Conservation (phyloP, 1,140 invertebrate species). For the Hyles euphorbiae region DNA sequence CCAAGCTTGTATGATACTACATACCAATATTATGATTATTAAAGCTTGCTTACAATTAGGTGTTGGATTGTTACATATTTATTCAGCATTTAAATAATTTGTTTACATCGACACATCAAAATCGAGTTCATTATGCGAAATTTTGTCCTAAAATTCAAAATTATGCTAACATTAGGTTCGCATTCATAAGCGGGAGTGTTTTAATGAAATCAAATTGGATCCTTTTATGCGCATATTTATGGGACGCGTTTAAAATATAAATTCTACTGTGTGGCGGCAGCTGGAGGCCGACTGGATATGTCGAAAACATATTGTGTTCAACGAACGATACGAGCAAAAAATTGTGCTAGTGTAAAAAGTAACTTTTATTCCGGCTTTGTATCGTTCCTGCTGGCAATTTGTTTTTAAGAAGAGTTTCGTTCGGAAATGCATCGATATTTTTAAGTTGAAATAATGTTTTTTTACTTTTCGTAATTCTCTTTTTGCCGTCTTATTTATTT, state of each 20-base stretch:
- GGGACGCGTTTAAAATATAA: constrained; percentile 39
- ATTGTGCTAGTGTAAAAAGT: constrained; percentile 11
- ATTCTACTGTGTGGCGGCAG: constrained; percentile 25
- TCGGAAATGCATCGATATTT: not conserved
- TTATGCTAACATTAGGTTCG: constrained; percentile 19
- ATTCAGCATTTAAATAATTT: too few relatives aligned
- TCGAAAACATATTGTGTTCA: constrained; percentile 27
- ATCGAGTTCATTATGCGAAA: not conserved
- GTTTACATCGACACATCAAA: not conserved
- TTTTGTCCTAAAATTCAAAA: constrained; percentile 15
- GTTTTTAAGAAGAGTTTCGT: not conserved
- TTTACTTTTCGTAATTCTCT: too few relatives aligned
- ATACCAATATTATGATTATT: not conserved
- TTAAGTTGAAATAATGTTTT: too few relatives aligned
- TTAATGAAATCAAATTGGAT: constrained; percentile 39
- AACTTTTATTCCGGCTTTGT: constrained; percentile 9
- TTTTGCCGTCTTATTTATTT: too few relatives aligned
- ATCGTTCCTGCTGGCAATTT: constrained; percentile 1
- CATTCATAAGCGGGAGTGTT: constrained; percentile 23
- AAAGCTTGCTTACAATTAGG: not conserved
- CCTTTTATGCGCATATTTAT: constrained; percentile 57
- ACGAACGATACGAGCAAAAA: constrained; percentile 23
- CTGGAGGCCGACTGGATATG: constrained; percentile 12
- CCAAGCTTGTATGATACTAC: too few relatives aligned
- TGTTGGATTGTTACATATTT: too few relatives aligned